Evolutionary conservation across 2,113 vertebrate species (phyloP), one percentile per base, ranked within the genome.

Genomic region (Condylura cristata): DNA sequence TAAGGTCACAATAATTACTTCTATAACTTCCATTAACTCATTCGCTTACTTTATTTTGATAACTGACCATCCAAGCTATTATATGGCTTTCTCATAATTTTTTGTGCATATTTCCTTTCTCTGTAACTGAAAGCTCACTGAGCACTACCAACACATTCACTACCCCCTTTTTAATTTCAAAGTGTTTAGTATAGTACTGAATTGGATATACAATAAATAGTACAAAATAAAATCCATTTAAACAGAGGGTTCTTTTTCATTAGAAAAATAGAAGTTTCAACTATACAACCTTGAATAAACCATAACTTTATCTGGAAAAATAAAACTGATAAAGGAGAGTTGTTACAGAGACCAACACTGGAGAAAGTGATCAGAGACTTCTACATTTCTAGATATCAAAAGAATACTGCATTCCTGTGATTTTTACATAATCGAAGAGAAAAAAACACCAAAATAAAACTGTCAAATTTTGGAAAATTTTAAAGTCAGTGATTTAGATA

Each of bases 161-260:
- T 65, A 68, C 44, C 75, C 46, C 30, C 30, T 53, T 68, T 93
- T 56, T 41, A 89, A 17, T 86, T 81, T 85, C 30, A 92, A 61
- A 82, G 53, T 86, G 32, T 37, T n/a, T 58, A 81, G n/a, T 53
- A 86, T 28, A 76, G 93, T 6, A 56, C 30, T 71, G 48, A 95
- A 86, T 3, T 95, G 71, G 94, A 93, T 86, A 84, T 44, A 71
- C 3, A 91, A 93, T 93, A 82, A 93, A 91, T 17, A 66, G 12
- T 89, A 46, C 39, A 87, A 96, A 93, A 93, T 92, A 86, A 96
- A 96, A 83, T 71, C 28, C 24, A 86, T 32, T 79, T 75, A 90
- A 95, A 86, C 48, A 51, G 6, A 80, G 2, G 5, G 26, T 46
- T 82, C 65, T 83, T 72, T 78, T 90, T 96, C 39, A 94, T 85